A percentile compares a stretch with the other conserved stretches of the same genome.
Evolutionary conservation across 1,140 invertebrate species (phyloP).

Genomic region (Elymnias hypermnestra): DNA sequence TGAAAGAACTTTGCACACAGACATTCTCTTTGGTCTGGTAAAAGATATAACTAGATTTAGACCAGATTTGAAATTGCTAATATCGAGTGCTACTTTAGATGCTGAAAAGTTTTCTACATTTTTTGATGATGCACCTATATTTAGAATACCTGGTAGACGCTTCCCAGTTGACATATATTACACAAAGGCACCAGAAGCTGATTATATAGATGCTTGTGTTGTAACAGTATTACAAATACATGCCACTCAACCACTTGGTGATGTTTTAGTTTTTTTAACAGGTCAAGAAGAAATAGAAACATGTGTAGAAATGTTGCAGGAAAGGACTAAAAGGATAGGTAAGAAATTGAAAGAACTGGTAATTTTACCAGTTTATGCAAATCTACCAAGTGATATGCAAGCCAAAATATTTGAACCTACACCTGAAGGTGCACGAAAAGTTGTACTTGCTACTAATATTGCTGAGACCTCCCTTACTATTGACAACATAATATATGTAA

Average conservation of each 20-base stretch:
- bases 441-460: conserved; percentile 98
- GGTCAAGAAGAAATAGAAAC: conserved; percentile 98
- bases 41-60: conserved; percentile 98
- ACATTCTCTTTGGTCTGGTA: conserved; percentile 98
- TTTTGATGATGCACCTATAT: conserved; percentile 99
- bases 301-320: conserved; percentile 94
- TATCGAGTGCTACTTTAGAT: conserved; percentile 98
- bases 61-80: conserved; percentile 95
- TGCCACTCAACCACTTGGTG: conserved; percentile 95
- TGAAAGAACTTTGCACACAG: conserved; percentile 97
- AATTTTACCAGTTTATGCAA: conserved; percentile 98
- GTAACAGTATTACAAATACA: conserved; percentile 99
- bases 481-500: conserved; percentile 99
- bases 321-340: conserved; percentile 92
- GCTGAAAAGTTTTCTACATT: conserved; percentile 99
- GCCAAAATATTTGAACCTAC: conserved; percentile 98
- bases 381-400: conserved; percentile 99
- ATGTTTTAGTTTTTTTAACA: conserved; percentile 97
- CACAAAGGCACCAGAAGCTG: conserved; percentile 98
- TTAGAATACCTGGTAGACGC: conserved; percentile 93
- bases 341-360: conserved; percentile 95
- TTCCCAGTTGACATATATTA: conserved; percentile 98
- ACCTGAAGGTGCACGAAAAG: conserved; percentile 95
- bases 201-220: conserved; percentile 98
- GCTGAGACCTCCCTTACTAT: conserved; percentile 99